Conservation (phyloP, 1,140 invertebrate species). For the Drosophila persimilis region DNA sequence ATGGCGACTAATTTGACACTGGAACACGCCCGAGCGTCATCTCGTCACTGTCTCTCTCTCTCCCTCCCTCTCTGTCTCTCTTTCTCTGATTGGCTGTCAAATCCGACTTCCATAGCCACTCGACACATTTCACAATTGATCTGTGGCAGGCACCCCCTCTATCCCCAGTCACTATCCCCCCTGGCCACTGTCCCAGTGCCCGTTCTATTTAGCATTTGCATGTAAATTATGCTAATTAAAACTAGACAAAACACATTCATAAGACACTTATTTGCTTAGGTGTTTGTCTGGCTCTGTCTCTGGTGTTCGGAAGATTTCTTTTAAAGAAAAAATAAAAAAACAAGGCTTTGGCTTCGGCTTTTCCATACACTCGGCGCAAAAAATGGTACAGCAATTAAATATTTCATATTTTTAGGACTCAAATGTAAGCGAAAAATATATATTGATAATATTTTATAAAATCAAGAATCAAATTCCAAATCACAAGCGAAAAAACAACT, state of each 20-base stretch:
- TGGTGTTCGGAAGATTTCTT: too few species aligned
- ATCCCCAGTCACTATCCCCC: background rate
- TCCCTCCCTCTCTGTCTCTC: constrained; percentile 4
- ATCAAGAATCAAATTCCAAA: too few species aligned
- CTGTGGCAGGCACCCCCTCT: background rate
- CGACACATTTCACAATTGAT: constrained; percentile 71
- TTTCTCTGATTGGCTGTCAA: constrained; percentile 56
- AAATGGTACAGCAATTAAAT: too few species aligned
- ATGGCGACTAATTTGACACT: constrained; percentile 74
- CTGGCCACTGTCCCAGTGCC: background rate
- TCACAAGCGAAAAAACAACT: too few species aligned
- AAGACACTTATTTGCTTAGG: constrained; percentile 56
- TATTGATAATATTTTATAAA: too few species aligned
- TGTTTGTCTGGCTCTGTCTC: constrained; percentile 45
- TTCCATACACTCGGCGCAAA: too few species aligned
- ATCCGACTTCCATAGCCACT: constrained; percentile 63
- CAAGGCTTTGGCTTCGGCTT: too few species aligned
- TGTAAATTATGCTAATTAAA: constrained; percentile 79
- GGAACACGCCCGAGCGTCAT: constrained; percentile 56
- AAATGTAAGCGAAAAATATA: too few species aligned
- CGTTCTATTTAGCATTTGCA: constrained; percentile 75
- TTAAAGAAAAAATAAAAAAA: too few species aligned
- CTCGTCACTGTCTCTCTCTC: constrained; percentile 9
- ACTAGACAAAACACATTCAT: constrained; percentile 76
- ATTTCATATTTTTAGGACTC: too few species aligned